Base-by-base conservation (phyloP, 2,888 invertebrate species). In the Lithophane semibrunnea region DNA sequence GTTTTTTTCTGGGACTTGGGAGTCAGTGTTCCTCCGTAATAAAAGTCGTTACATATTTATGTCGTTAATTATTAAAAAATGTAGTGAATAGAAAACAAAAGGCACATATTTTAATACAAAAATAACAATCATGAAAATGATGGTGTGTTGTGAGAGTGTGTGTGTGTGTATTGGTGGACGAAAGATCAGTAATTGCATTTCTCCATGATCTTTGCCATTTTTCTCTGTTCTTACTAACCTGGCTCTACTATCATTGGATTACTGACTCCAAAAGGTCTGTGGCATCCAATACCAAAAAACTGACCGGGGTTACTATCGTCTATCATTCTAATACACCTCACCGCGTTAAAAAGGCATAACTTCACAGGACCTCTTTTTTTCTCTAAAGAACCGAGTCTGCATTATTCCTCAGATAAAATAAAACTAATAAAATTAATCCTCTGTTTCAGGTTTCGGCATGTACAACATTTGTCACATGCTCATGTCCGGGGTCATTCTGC, bases 401-500 rank as follows among this genome's bases (percentile, higher is more conserved):
- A n/a, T n/a, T n/a, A n/a, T 58, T 65, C 2, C 4, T 44, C 56
- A 42, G 18, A 37, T 47, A n/a, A 47, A 2, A 37, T 16, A 56
- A 24, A 24, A 21, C 10, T 37, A 2, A 71, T 21, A 21, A n/a
- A n/a, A 29, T 24, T 0, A n/a, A 18, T 18, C 1, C 3, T 24
- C 13, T 77, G 24, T 60, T 90, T 3, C 94, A 96, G 97, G 97
- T 64, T 97, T 97, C 87, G 98, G 98, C 0, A 90, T 94, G 21
- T 98, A 97, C 94, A 98, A 98, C 90, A 92, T 97, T 58, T 91
- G 96, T 37, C 95, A 98, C 68, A 94, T 98, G 91, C 86, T 98
- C 73, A 96, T 97, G 79, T 97, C 97, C 37, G 98, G 98, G 0
- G 89, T 97, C 1, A 97, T 97, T 81, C 95, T 98, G 21, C 97